Base-by-base conservation (phyloP, 2,888 invertebrate species). In the Halictus quadricinctus region DNA sequence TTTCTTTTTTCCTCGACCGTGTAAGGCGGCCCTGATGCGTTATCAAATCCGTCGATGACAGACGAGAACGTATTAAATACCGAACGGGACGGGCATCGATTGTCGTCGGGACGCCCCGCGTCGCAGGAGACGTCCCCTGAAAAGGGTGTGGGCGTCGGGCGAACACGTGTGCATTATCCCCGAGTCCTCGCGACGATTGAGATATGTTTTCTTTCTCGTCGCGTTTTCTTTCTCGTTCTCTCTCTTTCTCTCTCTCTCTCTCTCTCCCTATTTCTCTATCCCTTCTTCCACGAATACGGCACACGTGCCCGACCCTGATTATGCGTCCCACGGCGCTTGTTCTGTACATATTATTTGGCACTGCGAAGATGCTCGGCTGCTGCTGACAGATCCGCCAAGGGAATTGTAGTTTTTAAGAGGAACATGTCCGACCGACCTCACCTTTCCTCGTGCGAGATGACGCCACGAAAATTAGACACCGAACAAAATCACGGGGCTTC, bases 41-140 rank as follows among this genome's bases (percentile, higher is more conserved):
- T 88, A 90, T 90, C 87, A 87, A 90, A 89, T 88, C 88, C 85
- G 87, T 86, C 84, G 90, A 88, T 88, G 90, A 90, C 88, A 89
- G 87, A 90, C 88, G 87, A 88, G 85, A 79, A 84, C 83, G 89
- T 90, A 92, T 92, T 92, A 91, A 92, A 90, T 87, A 90, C 87
- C 87, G 77, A 82, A 76, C 82, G 54, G 74, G 90, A 88, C 86
- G 88, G 85, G 87, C 89, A 90, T 91, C 90, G 91, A 92, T 91
- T 91, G 90, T 87, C 87, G 77, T 83, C 76, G 76, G 54, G 48
- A 36, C 58, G 83, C 54, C 64, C 64, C 54, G 75, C 60, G 50
- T 18, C 12, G 74, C 72, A 0, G 15, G 64, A 64, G 29, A 29
- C 29, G 64, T 29, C 64, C 64, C 64, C 25, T 29, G 81, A 74